A percentile compares a stretch with the other conserved stretches of the same genome.
Evolutionary conservation across 35 echinoderm and acorn worm species (phyloP).

Genomic region (Apostichopus japonicus): DNA sequence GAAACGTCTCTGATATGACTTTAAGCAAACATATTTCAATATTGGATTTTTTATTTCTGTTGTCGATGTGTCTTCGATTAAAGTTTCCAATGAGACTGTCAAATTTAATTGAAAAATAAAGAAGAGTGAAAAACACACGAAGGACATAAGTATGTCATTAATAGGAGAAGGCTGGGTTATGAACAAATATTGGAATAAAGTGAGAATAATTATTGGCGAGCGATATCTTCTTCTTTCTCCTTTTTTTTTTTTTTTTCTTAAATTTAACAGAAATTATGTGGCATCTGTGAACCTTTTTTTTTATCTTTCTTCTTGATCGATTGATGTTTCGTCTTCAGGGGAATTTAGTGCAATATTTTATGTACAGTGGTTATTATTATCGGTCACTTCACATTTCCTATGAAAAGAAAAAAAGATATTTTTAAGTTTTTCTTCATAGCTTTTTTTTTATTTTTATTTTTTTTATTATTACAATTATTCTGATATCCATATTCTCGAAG

Average conservation of each 20-base stretch:
- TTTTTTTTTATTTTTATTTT: too few relatives aligned
- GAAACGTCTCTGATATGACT: too few relatives aligned
- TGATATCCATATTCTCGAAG: too few relatives aligned
- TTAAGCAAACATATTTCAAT: neutral
- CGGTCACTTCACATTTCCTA: too few relatives aligned
- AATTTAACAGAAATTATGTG: too few relatives aligned
- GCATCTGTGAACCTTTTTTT: neutral
- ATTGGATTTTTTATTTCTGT: neutral
- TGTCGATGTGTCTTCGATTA: neutral
- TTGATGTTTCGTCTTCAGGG: neutral
- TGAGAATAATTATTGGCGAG: neutral
- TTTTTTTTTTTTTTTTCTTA: neutral
- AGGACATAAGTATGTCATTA: neutral
- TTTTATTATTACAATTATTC: too few relatives aligned
- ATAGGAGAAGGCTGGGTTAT: neutral
- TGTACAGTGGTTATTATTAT: too few relatives aligned
- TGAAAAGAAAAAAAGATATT: too few relatives aligned
- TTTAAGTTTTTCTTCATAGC: too few relatives aligned
- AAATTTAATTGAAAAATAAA: neutral
- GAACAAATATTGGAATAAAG: neutral
- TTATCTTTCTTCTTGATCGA: neutral
- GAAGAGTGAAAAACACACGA: neutral
- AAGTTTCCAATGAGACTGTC: neutral
- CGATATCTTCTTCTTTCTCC: neutral
- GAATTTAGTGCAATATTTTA: neutral